These are phyloP conservation scores for Erebia aethiops DNA, from an alignment of 2,888 invertebrate species.

Conservation along the genomic window DNA sequence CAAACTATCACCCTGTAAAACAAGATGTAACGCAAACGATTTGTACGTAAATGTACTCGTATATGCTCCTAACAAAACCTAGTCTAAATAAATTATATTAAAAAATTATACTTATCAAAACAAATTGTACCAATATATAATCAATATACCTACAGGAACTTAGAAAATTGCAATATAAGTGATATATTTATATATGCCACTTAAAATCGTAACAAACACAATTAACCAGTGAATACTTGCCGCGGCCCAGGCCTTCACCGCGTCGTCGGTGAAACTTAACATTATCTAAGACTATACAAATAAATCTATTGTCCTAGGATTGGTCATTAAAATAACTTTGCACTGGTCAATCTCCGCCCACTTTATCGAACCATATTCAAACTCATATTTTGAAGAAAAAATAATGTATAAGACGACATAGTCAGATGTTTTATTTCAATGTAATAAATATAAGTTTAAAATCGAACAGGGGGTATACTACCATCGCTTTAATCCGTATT, in stretches of 20 bases:
- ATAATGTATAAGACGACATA: not conserved
- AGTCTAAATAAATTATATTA: constrained; percentile 79
- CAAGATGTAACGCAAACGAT: constrained; percentile 38
- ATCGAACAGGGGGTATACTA: too few relatives aligned
- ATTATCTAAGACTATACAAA: constrained; percentile 65
- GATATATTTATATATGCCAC: constrained; percentile 83
- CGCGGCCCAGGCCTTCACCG: constrained; percentile 47
- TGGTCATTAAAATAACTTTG: constrained; percentile 66
- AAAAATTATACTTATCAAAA: constrained; percentile 76
- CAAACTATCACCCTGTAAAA: constrained; percentile 28
- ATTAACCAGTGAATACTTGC: constrained; percentile 57
- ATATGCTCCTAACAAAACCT: constrained; percentile 63
- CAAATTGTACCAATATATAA: constrained; percentile 81
- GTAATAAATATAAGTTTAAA: too few relatives aligned
- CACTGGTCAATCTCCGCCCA: constrained; percentile 48
- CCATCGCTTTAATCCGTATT: too few relatives aligned
- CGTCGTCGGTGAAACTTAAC: constrained; percentile 60
- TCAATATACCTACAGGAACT: constrained; percentile 82
- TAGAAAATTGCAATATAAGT: constrained; percentile 83
- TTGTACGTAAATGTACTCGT: constrained; percentile 43
- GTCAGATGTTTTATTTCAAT: not conserved
- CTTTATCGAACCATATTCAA: constrained; percentile 15
- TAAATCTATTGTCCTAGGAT: constrained; percentile 63
- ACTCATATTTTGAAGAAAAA: not conserved
- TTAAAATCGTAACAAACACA: constrained; percentile 70